These are phyloP conservation scores for Nannospalax galili DNA, from an alignment of 2,113 vertebrate genomes.

Conservation along the genomic window DNA sequence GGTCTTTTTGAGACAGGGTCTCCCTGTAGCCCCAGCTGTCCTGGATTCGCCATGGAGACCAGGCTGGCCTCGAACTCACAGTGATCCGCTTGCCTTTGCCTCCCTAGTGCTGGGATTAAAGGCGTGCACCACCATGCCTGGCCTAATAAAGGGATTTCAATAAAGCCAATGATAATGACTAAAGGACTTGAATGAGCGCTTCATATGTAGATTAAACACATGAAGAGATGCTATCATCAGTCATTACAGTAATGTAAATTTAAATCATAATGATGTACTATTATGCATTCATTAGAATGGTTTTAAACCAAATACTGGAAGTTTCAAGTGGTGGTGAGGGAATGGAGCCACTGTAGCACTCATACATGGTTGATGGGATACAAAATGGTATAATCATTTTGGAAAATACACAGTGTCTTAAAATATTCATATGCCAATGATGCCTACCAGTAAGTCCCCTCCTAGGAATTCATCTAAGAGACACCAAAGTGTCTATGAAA, in stretches of 20 bases:
- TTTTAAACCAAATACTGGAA: not conserved
- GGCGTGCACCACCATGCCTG: no score
- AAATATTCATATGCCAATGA: not conserved
- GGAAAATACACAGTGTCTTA: not conserved
- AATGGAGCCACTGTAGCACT: not conserved
- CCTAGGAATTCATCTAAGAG: not conserved
- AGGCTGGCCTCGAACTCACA: no score
- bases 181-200: not conserved
- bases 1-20: no score
- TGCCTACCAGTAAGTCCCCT: not conserved
- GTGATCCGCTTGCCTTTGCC: no score
- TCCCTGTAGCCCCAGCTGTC: no score
- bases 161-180: not conserved
- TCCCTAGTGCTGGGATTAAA: no score
- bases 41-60: no score
- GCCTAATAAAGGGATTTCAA: no score
- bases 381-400: not conserved
- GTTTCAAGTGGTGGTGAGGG: not conserved
- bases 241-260: not conserved
- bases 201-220: not conserved
- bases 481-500: not conserved
- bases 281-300: not conserved
- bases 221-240: not conserved
- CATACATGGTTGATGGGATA: not conserved
- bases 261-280: not conserved